phyloP scores from a whole-genome alignment of 2,888 invertebrate genomes.

The Sinotaia quadrata region DNA sequence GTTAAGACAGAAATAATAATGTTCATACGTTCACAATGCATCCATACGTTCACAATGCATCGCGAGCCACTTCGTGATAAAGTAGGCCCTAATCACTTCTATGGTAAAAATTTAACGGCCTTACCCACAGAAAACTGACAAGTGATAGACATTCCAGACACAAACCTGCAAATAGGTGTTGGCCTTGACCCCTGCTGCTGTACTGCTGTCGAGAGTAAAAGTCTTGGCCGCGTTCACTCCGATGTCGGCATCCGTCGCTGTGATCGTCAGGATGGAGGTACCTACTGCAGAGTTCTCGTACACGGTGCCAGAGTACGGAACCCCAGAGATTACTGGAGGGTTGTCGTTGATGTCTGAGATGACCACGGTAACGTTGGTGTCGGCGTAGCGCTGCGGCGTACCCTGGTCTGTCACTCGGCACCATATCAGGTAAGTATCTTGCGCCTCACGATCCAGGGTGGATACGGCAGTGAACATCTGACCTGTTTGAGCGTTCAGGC shows the following conservation, averaged over 20 bases:
- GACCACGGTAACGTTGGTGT: slow-evolving; percentile 50
- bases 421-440: slow-evolving; percentile 42
- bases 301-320: slow-evolving; percentile 42
- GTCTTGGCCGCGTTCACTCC: slow-evolving; percentile 51
- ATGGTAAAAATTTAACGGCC: too few species aligned
- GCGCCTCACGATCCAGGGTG: slow-evolving; percentile 50
- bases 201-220: slow-evolving; percentile 47
- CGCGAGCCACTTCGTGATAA: too few species aligned
- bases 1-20: too few species aligned
- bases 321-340: slow-evolving; percentile 46
- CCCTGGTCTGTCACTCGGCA: slow-evolving; percentile 55
- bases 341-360: slow-evolving; percentile 63
- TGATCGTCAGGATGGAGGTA: slow-evolving; percentile 48
- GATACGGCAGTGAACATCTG: slow-evolving; percentile 33
- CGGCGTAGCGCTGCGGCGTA: slow-evolving; percentile 41
- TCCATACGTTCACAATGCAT: too few species aligned
- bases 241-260: slow-evolving; percentile 52
- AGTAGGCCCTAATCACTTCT: too few species aligned
- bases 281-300: slow-evolving; percentile 49
- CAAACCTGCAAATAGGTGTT: slow-evolving; percentile 40
- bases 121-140: too few species aligned
- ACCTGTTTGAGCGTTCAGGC: slow-evolving; percentile 42
- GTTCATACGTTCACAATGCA: too few species aligned
- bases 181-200: slow-evolving; percentile 42
- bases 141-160: too few species aligned